These are phyloP conservation scores for Onychostoma macrolepis DNA, from an alignment of 2,113 vertebrate species.

Conservation along the genomic window DNA sequence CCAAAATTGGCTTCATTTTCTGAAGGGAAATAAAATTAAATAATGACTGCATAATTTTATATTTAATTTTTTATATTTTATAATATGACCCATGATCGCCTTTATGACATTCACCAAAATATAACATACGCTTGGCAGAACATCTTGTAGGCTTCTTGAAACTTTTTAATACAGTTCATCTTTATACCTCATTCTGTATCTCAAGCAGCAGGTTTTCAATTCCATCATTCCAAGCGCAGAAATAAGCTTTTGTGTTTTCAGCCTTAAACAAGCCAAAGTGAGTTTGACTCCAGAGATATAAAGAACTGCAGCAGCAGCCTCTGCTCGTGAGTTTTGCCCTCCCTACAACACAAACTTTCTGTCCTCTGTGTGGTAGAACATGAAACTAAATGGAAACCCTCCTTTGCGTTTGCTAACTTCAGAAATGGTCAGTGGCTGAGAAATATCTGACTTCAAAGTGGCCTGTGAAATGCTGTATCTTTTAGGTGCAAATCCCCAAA, in stretches of 20 bases:
- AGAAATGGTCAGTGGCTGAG: conserved; percentile 1
- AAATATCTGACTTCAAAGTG: conserved; percentile 25
- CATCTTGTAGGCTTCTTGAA: neutral
- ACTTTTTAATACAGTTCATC: neutral
- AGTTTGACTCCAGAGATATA: conserved; percentile 8
- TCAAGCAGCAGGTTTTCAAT: neutral
- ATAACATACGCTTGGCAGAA: neutral
- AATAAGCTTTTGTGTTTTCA: neutral
- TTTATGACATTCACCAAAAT: neutral
- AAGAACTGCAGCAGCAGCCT: neutral
- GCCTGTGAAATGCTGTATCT: conserved; percentile 23
- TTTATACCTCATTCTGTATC: neutral
- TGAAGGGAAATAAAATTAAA: neutral
- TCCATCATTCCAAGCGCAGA: neutral
- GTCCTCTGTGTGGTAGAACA: neutral
- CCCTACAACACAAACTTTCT: conserved; percentile 22
- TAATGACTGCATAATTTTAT: neutral
- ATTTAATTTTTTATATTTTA: neutral
- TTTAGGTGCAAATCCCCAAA: conserved; percentile 11
- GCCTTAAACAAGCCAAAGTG: neutral
- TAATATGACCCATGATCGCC: neutral
- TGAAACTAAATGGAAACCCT: conserved; percentile 1
- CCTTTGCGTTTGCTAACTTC: neutral
- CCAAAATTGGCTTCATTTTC: neutral
- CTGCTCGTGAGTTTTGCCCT: neutral